Base-by-base conservation (phyloP, 2,113 vertebrate genomes). In the Steatornis caripensis region DNA sequence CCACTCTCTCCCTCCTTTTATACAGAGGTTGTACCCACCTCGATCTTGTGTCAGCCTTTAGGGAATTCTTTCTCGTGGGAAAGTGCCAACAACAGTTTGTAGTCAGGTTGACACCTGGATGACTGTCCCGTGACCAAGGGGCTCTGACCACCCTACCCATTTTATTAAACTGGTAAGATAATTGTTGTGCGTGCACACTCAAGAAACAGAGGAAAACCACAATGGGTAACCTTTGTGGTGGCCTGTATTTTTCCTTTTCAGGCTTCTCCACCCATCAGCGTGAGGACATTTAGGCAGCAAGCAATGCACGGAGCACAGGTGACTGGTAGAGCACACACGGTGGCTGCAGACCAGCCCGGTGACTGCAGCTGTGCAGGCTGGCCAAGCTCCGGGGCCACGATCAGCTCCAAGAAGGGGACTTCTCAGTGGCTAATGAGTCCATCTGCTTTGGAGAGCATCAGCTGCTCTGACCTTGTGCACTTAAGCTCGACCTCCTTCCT, bases 391-490 rank as follows among this genome's bases (percentile, higher is more conserved):
- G 29, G 37, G 29, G 45, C 89, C 54, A 23, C 2, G 16, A 85
- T 24, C 41, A 87, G 39, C 53, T 43, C 30, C 8, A 8, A n/a
- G 48, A 64, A 71, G 6, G 4, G 10, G 14, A 43, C 15, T 61
- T 78, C 69, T 61, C 61, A 37, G 68, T 49, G 21, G 66, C 77
- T 92, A 93, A 72, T 83, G 84, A 93, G 87, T 64, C 66, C 64
- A 54, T 13, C 27, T 79, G 76, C 74, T 75, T 95, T 66, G 8
- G 24, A 66, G 74, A 94, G 70, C 79, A 93, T 43, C 91, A 95
- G 94, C 69, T 84, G 78, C 75, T 79, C 61, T 54, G 82, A 94
- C 93, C 95, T 91, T 26, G 45, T 36, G 81, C 84, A 84, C 80
- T 87, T 74, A 91, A 91, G 51, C 10, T 16, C 2, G 7, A 84